Percentiles rank a stretch among this genome's conserved stretches.
phyloP scores from a whole-genome alignment of 2,888 invertebrate species.

The Tryphoninae sp. region DNA sequence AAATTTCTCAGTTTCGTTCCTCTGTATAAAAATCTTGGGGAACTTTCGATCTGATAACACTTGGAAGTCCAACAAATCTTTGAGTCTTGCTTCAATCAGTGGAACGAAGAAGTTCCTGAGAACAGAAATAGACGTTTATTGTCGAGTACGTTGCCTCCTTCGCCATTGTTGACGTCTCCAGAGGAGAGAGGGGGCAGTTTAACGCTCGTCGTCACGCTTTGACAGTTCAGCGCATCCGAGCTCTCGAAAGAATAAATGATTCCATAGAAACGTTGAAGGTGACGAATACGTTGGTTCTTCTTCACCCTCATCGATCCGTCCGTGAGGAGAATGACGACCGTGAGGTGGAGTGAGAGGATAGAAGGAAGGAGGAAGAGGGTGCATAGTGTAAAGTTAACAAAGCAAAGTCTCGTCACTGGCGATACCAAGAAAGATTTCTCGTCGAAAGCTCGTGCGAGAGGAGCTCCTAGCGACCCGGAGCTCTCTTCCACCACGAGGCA shows the following conservation, averaged over 20 bases:
- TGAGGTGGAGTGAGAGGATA: background rate
- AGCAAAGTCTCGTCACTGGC: slow-evolving; percentile 57
- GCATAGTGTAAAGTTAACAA: slow-evolving; percentile 58
- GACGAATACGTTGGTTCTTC: slow-evolving; percentile 1
- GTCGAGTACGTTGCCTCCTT: too few species aligned
- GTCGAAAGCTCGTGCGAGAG: slow-evolving; percentile 26
- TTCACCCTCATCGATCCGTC: slow-evolving; percentile 39
- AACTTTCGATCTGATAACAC: too few species aligned
- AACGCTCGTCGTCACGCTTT: slow-evolving; percentile 25
- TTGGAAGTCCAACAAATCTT: too few species aligned
- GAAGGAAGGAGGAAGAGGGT: slow-evolving; percentile 30
- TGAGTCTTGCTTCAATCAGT: too few species aligned
- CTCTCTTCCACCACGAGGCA: slow-evolving; percentile 41
- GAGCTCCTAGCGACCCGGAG: slow-evolving; percentile 46
- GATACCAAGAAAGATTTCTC: slow-evolving; percentile 57
- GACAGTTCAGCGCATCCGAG: slow-evolving; percentile 28
- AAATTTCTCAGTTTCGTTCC: too few species aligned
- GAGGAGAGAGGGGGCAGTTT: too few species aligned
- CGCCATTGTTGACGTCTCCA: too few species aligned
- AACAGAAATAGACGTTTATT: too few species aligned
- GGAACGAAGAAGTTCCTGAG: too few species aligned
- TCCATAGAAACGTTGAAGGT: slow-evolving; percentile 29
- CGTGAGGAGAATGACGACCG: slow-evolving; percentile 29
- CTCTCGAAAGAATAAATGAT: slow-evolving; percentile 52
- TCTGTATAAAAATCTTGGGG: too few species aligned